Conservation (phyloP, 2,888 invertebrate species). For the Steinernema hermaphroditum region DNA sequence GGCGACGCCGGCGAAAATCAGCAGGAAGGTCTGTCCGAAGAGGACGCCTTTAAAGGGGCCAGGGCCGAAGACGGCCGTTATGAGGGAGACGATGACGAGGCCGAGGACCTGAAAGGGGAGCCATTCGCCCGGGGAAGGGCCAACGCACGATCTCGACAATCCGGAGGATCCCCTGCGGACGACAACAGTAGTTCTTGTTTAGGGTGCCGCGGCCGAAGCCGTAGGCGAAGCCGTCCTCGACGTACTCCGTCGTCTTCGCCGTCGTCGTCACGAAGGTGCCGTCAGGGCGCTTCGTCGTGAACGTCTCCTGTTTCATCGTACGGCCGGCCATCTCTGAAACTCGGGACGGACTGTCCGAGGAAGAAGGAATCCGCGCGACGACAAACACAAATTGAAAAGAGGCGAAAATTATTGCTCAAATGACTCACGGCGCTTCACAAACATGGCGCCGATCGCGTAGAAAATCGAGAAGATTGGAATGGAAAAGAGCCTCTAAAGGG, state of each 20-base stretch:
- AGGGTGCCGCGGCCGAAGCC: slow-evolving; percentile 59
- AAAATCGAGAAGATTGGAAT: no score
- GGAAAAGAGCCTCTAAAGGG: no score
- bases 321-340: slow-evolving; percentile 7
- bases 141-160: slow-evolving; percentile 61
- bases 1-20: slow-evolving; percentile 57
- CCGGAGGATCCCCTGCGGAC: slow-evolving; percentile 56
- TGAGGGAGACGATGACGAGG: slow-evolving; percentile 56
- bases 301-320: slow-evolving; percentile 44
- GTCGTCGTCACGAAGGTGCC: slow-evolving; percentile 60
- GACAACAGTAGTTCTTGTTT: slow-evolving; percentile 57
- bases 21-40: slow-evolving; percentile 63
- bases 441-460: no score
- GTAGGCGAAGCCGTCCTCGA: slow-evolving; percentile 47
- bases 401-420: not conserved
- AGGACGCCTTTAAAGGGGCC: slow-evolving; percentile 64
- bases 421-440: not conserved
- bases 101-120: slow-evolving; percentile 55
- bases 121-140: no score
- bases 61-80: slow-evolving; percentile 63
- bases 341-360: not conserved
- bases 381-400: not conserved
- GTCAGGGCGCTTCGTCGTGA: slow-evolving; percentile 61
- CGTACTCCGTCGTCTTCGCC: slow-evolving; percentile 24
- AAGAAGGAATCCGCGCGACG: not conserved